These are phyloP conservation scores for Pocillopora meandrina DNA, from an alignment of 92 coral and sea anemone genomes.

Conservation along the genomic window DNA sequence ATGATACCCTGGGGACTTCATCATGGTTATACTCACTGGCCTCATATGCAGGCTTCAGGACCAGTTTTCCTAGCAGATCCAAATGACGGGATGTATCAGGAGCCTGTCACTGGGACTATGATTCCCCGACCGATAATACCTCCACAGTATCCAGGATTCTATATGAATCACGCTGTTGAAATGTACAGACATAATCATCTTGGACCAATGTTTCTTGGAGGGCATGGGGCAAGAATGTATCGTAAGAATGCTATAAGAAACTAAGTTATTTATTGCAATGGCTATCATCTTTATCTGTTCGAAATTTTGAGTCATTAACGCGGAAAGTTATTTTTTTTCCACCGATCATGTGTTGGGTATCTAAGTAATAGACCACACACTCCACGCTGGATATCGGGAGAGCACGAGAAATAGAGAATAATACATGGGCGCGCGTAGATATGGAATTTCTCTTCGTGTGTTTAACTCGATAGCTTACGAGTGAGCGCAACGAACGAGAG, in stretches of 20 bases:
- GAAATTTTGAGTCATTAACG: too few species aligned
- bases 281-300: too few species aligned
- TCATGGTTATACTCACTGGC: constrained; percentile 60
- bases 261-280: background rate
- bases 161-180: constrained; percentile 40
- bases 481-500: too few species aligned
- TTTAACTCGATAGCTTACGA: too few species aligned
- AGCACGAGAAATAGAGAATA: too few species aligned
- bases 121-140: constrained; percentile 64
- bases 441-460: too few species aligned
- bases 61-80: constrained; percentile 63
- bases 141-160: constrained; percentile 55
- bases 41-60: constrained; percentile 65
- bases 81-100: constrained; percentile 75
- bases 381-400: too few species aligned
- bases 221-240: constrained; percentile 9
- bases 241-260: background rate
- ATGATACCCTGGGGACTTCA: constrained; percentile 56
- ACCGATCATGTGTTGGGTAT: too few species aligned
- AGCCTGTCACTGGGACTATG: constrained; percentile 51
- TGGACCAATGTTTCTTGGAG: constrained; percentile 40
- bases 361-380: too few species aligned
- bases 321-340: too few species aligned
- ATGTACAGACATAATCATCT: constrained; percentile 46
- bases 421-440: too few species aligned